Evolutionary conservation across 53 echinoderm and acorn worm species (phyloP).

Genomic region (Pentamera pediparva): DNA sequence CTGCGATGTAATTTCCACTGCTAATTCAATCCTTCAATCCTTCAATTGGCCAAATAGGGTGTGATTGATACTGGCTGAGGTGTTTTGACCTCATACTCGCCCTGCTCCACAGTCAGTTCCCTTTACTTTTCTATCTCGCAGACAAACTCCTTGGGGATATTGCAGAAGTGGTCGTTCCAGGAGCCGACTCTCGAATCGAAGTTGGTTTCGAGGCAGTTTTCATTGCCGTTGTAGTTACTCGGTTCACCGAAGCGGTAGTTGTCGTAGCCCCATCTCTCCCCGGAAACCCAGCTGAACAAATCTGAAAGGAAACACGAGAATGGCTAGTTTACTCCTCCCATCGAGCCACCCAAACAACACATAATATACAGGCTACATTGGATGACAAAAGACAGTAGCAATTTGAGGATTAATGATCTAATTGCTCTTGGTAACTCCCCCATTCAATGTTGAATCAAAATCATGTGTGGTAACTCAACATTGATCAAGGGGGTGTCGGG

Average conservation of each 20-base stretch:
- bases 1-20: too few species aligned
- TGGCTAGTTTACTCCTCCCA: too few species aligned
- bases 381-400: not conserved
- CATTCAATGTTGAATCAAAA: not conserved
- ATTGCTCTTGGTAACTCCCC: not conserved
- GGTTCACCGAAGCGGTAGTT: constrained; percentile 18
- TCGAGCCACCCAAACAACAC: too few species aligned
- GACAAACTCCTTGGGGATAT: not conserved
- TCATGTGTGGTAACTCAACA: too few species aligned
- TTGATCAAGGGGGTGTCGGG: too few species aligned
- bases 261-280: constrained; percentile 12
- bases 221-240: constrained; percentile 2
- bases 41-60: too few species aligned
- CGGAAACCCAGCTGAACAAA: not conserved
- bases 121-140: constrained; percentile 3
- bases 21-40: too few species aligned
- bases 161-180: constrained; percentile 27
- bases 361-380: too few species aligned
- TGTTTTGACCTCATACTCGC: too few species aligned
- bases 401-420: too few species aligned
- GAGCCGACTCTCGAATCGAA: not conserved
- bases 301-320: not conserved
- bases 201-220: constrained; percentile 19
- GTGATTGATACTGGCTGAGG: too few species aligned
- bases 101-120: too few species aligned